phyloP scores from a whole-genome alignment of 2,113 vertebrate genomes.

The Diphyllodes magnificus region DNA sequence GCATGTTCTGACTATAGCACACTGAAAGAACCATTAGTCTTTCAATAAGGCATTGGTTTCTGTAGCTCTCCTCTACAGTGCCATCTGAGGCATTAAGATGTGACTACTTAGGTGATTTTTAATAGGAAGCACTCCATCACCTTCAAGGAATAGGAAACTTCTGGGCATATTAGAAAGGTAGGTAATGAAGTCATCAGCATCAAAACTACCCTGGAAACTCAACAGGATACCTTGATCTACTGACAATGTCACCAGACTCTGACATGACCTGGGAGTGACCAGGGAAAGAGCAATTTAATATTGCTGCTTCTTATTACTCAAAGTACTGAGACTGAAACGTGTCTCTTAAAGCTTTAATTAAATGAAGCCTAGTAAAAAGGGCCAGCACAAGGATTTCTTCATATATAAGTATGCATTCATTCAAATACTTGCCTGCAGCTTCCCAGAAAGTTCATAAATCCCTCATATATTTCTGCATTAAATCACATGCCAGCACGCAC shows the following conservation, averaged over 20 bases:
- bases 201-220: background rate
- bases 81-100: background rate
- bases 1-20: background rate
- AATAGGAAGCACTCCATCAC: background rate
- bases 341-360: background rate
- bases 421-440: background rate
- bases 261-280: background rate
- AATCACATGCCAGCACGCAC: background rate
- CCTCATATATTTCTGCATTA: background rate
- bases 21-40: background rate
- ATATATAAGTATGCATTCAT: background rate
- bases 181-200: background rate
- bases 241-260: background rate
- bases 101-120: background rate
- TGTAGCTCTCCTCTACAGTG: background rate
- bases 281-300: background rate
- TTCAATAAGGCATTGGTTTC: background rate
- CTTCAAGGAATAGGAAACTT: background rate
- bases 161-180: background rate
- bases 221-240: background rate
- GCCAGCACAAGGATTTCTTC: background rate
- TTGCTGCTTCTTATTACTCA: background rate
- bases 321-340: background rate
- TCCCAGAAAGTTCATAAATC: background rate
- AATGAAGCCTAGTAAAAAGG: background rate